Base-by-base conservation (phyloP, 2,888 invertebrate species). In the Agrochola macilenta region DNA sequence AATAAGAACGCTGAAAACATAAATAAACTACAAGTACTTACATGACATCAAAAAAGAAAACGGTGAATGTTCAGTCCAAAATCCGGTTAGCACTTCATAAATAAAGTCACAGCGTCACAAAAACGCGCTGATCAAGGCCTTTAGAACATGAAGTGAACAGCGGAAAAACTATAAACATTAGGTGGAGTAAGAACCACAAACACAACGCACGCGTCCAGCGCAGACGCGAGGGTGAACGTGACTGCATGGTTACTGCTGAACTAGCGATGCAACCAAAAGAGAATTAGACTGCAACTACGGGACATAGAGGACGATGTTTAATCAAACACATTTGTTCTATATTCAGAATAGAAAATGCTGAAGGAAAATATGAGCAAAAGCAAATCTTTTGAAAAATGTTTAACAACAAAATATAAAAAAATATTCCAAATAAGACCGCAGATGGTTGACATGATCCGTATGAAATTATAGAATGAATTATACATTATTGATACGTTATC, bases 131-230 rank as follows among this genome's bases (percentile, higher is more conserved):
- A 83, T 73, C 77, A 61, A 81, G 77, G 81, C 74, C 82, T 87
- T 84, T 81, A 88, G 75, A 82, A 71, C 64, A 86, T 87, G 86
- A 87, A 89, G 81, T 81, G 77, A 87, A 87, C 82, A 84, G 84
- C 79, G 81, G 82, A 79, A 83, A 85, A 85, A 82, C 81, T 76
- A 87, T 89, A 85, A 87, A 87, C 84, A 88, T 81, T 80, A 85
- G 82, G 63, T 69, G 76, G 79, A 84, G 66, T 85, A 85, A 82
- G 82, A 81, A 90, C 75, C 86, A 90, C 90, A 82, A 90, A 71
- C 88, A 90, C 90, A 87, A 87, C 90, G 88, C 90, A 91, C 91
- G 89, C 95, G 95, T 93, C 93, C 91, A 89, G 83, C 91, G 78
- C 82, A 81, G 89, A 91, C 92, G 93, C 90, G 89, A 90, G 91